These are phyloP conservation scores for Morinoia aosen DNA, from an alignment of 2,888 invertebrate species.

Conservation along the genomic window DNA sequence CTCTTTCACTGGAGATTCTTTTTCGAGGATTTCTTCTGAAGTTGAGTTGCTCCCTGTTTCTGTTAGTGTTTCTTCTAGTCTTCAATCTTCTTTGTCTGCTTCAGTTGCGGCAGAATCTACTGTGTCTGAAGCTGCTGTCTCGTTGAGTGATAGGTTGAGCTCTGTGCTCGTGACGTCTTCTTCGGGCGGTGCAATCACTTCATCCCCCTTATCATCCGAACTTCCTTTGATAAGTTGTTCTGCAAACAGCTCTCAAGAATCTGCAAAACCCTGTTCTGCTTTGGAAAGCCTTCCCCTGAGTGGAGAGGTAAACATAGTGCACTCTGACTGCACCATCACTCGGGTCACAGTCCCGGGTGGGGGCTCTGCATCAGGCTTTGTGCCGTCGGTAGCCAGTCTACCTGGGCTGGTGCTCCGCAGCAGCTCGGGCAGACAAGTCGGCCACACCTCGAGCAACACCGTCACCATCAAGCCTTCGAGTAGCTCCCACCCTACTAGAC, in stretches of 20 bases:
- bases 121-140: background rate
- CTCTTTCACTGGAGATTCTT: background rate
- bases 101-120: background rate
- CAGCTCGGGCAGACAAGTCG: background rate
- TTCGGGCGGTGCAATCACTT: background rate
- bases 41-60: conserved; percentile 28
- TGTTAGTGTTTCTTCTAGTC: background rate
- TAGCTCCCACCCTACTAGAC: conserved; percentile 28
- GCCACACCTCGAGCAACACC: background rate
- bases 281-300: background rate
- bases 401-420: background rate
- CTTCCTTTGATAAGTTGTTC: background rate
- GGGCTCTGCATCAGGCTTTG: background rate
- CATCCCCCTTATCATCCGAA: background rate
- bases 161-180: background rate
- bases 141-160: background rate
- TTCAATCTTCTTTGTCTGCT: background rate
- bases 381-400: background rate
- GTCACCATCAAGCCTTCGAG: conserved; percentile 40
- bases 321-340: conserved; percentile 42
- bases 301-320: conserved; percentile 22
- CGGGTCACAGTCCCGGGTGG: background rate
- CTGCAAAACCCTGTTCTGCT: background rate
- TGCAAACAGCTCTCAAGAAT: background rate
- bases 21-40: background rate